A percentile compares a stretch with the other conserved stretches of the same genome.
Conservation (phyloP, 2,797 vertebrate species). For the Myoxocephalus aenaeus region DNA sequence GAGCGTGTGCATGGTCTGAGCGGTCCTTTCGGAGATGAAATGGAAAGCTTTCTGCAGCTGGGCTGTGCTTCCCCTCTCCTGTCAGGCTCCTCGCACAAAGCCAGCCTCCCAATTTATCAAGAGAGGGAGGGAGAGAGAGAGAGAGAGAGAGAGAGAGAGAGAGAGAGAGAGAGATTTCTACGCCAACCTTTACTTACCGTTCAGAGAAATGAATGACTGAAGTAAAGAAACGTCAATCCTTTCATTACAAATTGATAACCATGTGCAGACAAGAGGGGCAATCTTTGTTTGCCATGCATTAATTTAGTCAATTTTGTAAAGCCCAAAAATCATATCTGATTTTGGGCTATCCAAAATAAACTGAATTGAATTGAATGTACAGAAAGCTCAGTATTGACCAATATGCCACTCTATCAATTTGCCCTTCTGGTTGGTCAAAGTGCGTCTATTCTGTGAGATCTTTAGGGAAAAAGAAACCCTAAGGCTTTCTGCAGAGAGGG, state of each 20-base stretch:
- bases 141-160: conserved; percentile 5
- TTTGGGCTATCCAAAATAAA: too few relatives aligned
- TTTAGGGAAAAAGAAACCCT: too few relatives aligned
- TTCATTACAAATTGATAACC: neutral
- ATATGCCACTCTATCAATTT: too few relatives aligned
- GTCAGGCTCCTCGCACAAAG: conserved; percentile 62
- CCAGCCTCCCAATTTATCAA: conserved; percentile 75
- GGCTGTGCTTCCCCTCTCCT: conserved; percentile 45
- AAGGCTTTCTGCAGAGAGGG: too few relatives aligned
- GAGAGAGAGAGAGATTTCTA: conserved; percentile 18
- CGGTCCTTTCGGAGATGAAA: conserved; percentile 46
- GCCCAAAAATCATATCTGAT: too few relatives aligned
- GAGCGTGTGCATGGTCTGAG: conserved; percentile 11
- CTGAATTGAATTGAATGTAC: too few relatives aligned
- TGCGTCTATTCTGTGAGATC: too few relatives aligned
- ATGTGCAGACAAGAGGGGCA: neutral
- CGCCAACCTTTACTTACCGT: conserved; percentile 39
- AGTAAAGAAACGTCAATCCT: neutral
- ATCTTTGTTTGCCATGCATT: neutral
- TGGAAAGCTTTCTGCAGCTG: conserved; percentile 58
- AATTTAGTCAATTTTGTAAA: too few relatives aligned
- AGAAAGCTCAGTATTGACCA: too few relatives aligned
- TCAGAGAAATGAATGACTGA: neutral
- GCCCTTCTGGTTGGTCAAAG: too few relatives aligned
- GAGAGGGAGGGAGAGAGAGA: neutral